Base-by-base conservation (phyloP, 2,888 invertebrate genomes). In the Tetropium fuscum region DNA sequence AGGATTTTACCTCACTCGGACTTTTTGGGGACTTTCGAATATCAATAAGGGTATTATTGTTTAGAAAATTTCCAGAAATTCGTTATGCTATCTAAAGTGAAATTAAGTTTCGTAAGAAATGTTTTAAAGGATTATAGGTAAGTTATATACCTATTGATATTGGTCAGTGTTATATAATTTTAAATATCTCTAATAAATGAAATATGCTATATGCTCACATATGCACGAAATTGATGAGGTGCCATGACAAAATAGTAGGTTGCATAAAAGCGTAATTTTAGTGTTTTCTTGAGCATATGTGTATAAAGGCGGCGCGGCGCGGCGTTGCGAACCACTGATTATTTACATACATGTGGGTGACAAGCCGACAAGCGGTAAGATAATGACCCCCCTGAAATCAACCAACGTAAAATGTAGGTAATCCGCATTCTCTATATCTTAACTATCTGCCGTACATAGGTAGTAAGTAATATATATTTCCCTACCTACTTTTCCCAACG, bases 401-500 rank as follows among this genome's bases (percentile, higher is more conserved):
- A 22, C 63, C 65, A 65, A 55, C 63, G 56, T 56, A 56, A 64
- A 61, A 61, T 57, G 45, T 44, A n/a, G n/a, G n/a, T n/a, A 58
- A 61, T 58, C 57, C 53, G 47, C n/a, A n/a, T 54, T 57, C 41
- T 58, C n/a, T 49, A 36, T 47, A 34, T 20, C 53, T 32, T 47
- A 36, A 49, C 32, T 43, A 41, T n/a, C n/a, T n/a, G n/a, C 53
- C 25, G 55, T 51, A 44, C 16, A 43, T 38, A 18, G n/a, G n/a
- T n/a, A n/a, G n/a, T n/a, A n/a, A n/a, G 34, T 36, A 53, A 38
- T 25, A 8, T 49, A 13, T 16, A 38, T 11, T 36, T 38, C 25
- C 77, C 73, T 74, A 78, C 76, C 74, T 34, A 48, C 20, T 48
- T 34, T 20, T 43, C 43, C 27, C 43, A 15, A 43, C n/a, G n/a